Evolutionary conservation across 92 coral and sea anemone species (phyloP), one percentile per base, ranked within the genome.

Genomic region (Plumapathes pennacea): DNA sequence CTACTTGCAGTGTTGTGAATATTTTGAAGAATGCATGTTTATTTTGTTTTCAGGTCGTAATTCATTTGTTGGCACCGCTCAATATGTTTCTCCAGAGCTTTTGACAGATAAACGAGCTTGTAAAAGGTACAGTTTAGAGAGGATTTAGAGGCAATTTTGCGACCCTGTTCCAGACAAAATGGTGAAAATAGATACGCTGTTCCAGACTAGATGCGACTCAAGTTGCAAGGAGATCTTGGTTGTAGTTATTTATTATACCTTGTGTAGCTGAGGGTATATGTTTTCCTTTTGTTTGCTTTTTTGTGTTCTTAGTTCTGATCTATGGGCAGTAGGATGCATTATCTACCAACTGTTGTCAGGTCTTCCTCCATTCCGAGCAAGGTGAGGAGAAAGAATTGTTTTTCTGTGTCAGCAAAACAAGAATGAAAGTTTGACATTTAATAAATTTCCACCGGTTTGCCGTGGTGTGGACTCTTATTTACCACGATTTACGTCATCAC

Each of bases 61-160:
- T 65, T 94, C 99, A 5, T 94, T 94, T 78, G 99, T 94, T 9
- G 99, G 99, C 28, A 94, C 99, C 63, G 99, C 99, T 4, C 96
- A 94, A 36, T 94, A 94, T 74, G 99, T 94, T 50, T 94, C 99
- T 28, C 99, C 99, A 29, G 99, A 94, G 59, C 91, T 94, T 40
- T 77, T 94, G 19, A 94, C 96, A 8, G 96, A 94, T 70, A 91
- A 91, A 49, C 74, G 80, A 56, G 96, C 96, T 15, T 74, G 80
- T 22, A 91, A 91, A 64, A 91, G 97, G 97, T 88, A 77, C 33
- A 18, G 12, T 12, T 5, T n/a, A n/a, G n/a, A n/a, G n/a, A n/a
- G n/a, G n/a, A n/a, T n/a, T n/a, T n/a, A n/a, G n/a, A n/a, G n/a
- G n/a, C n/a, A n/a, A n/a, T n/a, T n/a, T n/a, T n/a, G n/a, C n/a